phyloP scores from a whole-genome alignment of 2,113 vertebrate genomes.

The Empidonax alnorum region DNA sequence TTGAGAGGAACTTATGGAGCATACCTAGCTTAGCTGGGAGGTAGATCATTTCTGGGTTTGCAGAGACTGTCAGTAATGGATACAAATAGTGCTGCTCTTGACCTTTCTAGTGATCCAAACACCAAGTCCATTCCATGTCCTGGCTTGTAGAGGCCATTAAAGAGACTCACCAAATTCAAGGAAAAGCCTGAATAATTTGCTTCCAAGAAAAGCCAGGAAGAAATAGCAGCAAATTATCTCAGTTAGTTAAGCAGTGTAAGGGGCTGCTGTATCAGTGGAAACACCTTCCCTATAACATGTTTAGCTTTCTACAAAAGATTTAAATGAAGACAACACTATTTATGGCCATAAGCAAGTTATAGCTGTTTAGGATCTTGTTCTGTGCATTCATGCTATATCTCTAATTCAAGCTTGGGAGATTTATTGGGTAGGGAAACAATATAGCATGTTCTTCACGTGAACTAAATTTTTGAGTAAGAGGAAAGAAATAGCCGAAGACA shows the following conservation, averaged over 20 bases:
- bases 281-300: background rate
- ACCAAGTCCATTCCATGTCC: background rate
- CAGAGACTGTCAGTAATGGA: background rate
- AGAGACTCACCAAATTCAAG: background rate
- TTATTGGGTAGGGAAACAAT: background rate
- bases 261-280: background rate
- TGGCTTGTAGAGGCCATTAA: background rate
- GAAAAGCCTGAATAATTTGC: background rate
- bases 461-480: background rate
- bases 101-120: background rate
- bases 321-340: background rate
- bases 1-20: background rate
- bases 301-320: background rate
- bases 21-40: background rate
- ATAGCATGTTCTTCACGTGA: background rate
- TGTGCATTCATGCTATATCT: background rate
- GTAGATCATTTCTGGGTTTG: background rate
- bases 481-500: background rate
- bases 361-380: background rate
- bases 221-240: background rate
- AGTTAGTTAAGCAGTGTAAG: background rate
- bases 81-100: background rate
- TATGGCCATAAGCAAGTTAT: background rate
- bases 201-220: background rate
- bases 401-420: background rate